Evolutionary conservation across 2,888 invertebrate species (phyloP).

Genomic region (Drosophila demipolita): DNA sequence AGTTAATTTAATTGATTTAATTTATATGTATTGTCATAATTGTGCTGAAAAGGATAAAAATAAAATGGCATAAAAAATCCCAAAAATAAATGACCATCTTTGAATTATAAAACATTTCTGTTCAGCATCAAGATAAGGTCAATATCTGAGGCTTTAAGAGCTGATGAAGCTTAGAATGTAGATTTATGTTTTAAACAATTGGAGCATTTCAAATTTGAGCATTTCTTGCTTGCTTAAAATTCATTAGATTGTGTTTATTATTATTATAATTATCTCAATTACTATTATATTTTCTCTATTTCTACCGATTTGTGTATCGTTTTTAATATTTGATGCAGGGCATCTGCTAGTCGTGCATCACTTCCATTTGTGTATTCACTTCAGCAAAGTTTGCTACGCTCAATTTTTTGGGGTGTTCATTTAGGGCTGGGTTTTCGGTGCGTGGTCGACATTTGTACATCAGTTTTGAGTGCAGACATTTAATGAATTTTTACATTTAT

Average conservation of each 20-base stretch:
- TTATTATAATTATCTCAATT: not conserved
- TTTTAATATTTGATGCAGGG: not conserved
- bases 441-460: conserved; percentile 30
- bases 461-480: conserved; percentile 33
- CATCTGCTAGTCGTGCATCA: not conserved
- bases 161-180: not conserved
- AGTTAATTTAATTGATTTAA: not conserved
- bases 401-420: conserved; percentile 27
- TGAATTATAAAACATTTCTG: not conserved
- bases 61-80: too few relatives aligned
- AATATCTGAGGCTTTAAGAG: not conserved
- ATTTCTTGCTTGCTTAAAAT: too few relatives aligned
- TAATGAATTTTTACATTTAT: conserved; percentile 34
- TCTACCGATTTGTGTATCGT: not conserved
- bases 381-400: conserved; percentile 28
- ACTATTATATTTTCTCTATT: not conserved
- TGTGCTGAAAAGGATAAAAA: not conserved
- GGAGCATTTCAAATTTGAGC: not conserved
- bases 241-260: not conserved
- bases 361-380: not conserved
- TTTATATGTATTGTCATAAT: not conserved
- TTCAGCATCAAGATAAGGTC: not conserved
- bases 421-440: conserved; percentile 13
- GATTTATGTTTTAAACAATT: not conserved
- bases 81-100: too few relatives aligned